These are phyloP conservation scores for Trichosurus vulpecula DNA, from an alignment of 2,797 vertebrate genomes.

Conservation along the genomic window DNA sequence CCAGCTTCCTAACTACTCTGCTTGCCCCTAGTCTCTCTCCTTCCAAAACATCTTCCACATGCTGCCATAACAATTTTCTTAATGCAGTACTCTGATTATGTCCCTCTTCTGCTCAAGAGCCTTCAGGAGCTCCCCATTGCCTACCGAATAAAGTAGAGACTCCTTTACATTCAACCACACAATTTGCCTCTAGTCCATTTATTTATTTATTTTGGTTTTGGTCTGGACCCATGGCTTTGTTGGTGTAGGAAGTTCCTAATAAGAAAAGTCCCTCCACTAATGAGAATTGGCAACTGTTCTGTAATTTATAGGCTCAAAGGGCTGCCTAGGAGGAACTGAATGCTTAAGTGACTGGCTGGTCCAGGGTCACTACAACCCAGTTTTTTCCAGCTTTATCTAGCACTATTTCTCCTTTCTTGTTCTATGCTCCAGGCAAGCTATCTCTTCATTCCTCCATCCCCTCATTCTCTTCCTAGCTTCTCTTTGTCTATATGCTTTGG, in stretches of 20 bases:
- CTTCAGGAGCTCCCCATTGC: background rate
- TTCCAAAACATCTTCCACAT: background rate
- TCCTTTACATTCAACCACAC: background rate
- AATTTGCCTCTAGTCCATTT: background rate
- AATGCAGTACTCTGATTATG: background rate
- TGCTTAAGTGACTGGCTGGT: background rate
- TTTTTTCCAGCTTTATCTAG: background rate
- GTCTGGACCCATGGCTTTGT: background rate
- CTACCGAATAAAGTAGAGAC: background rate
- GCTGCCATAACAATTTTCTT: background rate
- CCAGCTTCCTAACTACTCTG: background rate
- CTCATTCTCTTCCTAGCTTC: background rate
- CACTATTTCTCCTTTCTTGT: background rate
- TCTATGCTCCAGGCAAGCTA: background rate
- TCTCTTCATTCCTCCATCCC: background rate
- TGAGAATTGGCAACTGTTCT: background rate
- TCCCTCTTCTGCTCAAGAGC: background rate
- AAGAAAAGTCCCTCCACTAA: background rate
- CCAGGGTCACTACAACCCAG: background rate
- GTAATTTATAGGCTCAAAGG: background rate
- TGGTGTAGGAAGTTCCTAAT: background rate
- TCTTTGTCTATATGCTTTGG: background rate
- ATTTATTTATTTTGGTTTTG: background rate
- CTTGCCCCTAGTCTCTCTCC: background rate
- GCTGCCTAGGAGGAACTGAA: background rate